These are phyloP conservation scores for Pollenia angustigena DNA, from an alignment of 2,888 invertebrate genomes.

Conservation along the genomic window DNA sequence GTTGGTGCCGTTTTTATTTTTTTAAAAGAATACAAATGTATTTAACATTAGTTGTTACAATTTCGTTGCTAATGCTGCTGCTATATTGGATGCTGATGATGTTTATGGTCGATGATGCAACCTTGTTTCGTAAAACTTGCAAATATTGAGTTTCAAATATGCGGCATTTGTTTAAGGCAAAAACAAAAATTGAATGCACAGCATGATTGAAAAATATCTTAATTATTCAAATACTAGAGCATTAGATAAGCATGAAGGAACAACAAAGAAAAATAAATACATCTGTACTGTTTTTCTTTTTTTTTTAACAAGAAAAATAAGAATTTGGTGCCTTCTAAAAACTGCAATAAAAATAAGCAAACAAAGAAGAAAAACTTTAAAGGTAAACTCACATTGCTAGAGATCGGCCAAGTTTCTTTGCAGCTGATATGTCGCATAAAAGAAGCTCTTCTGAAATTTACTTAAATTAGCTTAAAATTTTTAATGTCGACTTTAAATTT, in stretches of 20 bases:
- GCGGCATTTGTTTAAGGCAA: slow-evolving; percentile 44
- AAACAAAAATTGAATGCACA: neutral
- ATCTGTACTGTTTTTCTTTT: too few species aligned
- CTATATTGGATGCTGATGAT: slow-evolving; percentile 6
- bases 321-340: too few species aligned
- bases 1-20: slow-evolving; percentile 11
- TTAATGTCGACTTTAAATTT: too few species aligned
- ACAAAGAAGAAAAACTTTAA: too few species aligned
- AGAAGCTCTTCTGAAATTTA: too few species aligned
- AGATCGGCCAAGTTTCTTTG: too few species aligned
- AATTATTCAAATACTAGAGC: slow-evolving; percentile 42
- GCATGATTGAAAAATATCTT: slow-evolving; percentile 7
- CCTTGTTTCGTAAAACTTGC: slow-evolving; percentile 61
- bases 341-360: too few species aligned
- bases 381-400: too few species aligned
- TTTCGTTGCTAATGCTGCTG: slow-evolving; percentile 12
- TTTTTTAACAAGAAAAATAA: too few species aligned
- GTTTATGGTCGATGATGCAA: slow-evolving; percentile 59
- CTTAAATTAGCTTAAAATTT: too few species aligned
- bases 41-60: slow-evolving; percentile 38
- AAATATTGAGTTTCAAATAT: slow-evolving; percentile 60
- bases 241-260: slow-evolving; percentile 28
- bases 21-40: slow-evolving; percentile 17
- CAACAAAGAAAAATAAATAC: neutral
- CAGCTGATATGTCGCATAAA: too few species aligned